Evolutionary conservation across 2,113 vertebrate genomes (phyloP), one percentile per base, ranked within the genome.

Genomic region (Hippocampus guttulatus): DNA sequence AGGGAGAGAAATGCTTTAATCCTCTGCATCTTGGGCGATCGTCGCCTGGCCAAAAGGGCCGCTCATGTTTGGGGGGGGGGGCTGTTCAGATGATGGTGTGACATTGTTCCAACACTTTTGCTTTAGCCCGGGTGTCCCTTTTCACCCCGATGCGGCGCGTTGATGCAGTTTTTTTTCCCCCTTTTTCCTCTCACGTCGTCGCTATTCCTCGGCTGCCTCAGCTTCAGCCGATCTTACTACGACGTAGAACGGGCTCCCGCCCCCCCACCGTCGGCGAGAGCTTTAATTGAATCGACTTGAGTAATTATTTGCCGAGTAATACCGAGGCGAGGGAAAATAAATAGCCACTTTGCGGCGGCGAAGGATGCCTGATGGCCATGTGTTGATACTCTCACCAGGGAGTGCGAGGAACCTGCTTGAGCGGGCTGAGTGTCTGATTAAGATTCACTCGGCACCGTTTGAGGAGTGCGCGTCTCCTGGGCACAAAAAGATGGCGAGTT

Each of bases 281-380:
- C 68, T 86, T 84, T 86, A 87, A 89, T 88, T 90, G 87, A 90
- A 88, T 89, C 82, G 86, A 84, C 85, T 60, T 85, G 87, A 85
- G 87, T 89, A 84, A 89, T 89, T 90, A 90, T 90, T 91, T 90
- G 85, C 84, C 81, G 83, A 88, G 87, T 88, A 89, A 90, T 83
- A 76, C 83, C 78, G 81, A 85, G 81, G 58, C 27, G 84, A 70
- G 41, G 64, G 86, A 85, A 89, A 89, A 90, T 90, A 87, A 90
- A 89, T 87, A 91, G 88, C 84, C 85, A 87, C 87, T 85, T 82
- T 83, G 87, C 79, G 71, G 84, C 87, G 61, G 80, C 80, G 82
- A 88, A 89, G 84, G 83, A 79, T 81, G 85, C 86, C 87, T 90
- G 85, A 90, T 90, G 86, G 86, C 89, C 87, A 88, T 87, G 87